A percentile compares a stretch with the other conserved stretches of the same genome.
Conservation (phyloP, 2,888 invertebrate species). For the Drosophila quinaria region DNA sequence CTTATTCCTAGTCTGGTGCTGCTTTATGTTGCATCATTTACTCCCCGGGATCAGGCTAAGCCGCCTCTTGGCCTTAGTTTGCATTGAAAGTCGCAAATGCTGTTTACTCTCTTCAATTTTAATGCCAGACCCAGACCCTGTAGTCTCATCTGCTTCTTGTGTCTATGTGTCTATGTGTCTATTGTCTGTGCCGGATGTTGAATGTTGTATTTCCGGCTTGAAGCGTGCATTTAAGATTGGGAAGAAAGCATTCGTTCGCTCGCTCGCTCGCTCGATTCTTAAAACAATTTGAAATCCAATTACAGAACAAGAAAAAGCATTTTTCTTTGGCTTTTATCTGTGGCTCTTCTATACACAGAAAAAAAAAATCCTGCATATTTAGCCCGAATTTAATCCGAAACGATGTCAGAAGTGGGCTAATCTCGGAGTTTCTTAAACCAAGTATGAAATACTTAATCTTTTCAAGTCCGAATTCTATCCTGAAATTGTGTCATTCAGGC, state of each 20-base stretch:
- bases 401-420: no score
- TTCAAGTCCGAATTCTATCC: no score
- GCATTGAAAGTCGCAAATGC: conserved; percentile 58
- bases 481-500: no score
- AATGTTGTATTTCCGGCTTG: conserved; percentile 43
- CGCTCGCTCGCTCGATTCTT: conserved; percentile 57
- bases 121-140: conserved; percentile 6
- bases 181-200: conserved; percentile 70
- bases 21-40: conserved; percentile 75
- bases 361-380: no score
- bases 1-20: conserved; percentile 20
- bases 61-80: conserved; percentile 46
- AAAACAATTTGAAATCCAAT: conserved; percentile 80
- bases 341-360: conserved; percentile 8
- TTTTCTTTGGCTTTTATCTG: conserved; percentile 64
- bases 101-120: conserved; percentile 62
- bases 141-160: not conserved
- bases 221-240: conserved; percentile 42
- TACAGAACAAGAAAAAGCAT: conserved; percentile 73
- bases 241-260: conserved; percentile 37
- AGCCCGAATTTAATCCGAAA: no score
- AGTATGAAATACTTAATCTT: no score
- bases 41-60: conserved; percentile 76
- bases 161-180: not conserved
- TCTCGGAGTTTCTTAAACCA: no score